Conservation (phyloP, 2,888 invertebrate species). For the Epistrophella euchroma region DNA sequence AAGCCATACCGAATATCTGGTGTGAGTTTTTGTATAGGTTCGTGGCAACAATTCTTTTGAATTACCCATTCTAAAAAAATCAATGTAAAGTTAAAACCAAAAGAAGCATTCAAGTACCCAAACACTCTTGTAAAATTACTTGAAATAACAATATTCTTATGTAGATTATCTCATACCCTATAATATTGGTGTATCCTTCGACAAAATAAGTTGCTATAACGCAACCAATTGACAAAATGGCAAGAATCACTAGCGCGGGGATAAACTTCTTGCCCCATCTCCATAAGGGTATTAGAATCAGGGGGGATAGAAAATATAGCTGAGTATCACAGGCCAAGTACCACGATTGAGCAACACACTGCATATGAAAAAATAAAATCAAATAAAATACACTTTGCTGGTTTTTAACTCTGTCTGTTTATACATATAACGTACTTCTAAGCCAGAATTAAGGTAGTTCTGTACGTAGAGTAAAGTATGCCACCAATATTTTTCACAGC, state of each 20-base stretch:
- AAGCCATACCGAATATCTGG: slow-evolving; percentile 79
- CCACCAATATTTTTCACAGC: slow-evolving; percentile 82
- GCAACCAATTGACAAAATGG: slow-evolving; percentile 60
- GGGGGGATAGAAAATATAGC: slow-evolving; percentile 80
- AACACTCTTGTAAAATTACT: too few relatives aligned
- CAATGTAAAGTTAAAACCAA: not conserved
- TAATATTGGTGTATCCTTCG: slow-evolving; percentile 23
- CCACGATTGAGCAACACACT: slow-evolving; percentile 85
- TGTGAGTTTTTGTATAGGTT: slow-evolving; percentile 76
- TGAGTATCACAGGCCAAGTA: slow-evolving; percentile 86
- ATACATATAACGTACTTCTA: slow-evolving; percentile 72
- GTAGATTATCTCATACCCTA: slow-evolving; percentile 24
- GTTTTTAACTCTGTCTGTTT: not conserved
- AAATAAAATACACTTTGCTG: too few relatives aligned
- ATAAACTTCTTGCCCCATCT: slow-evolving; percentile 28
- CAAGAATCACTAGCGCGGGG: slow-evolving; percentile 60
- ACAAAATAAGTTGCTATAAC: slow-evolving; percentile 52
- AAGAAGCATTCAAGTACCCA: too few relatives aligned
- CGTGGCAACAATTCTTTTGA: not conserved
- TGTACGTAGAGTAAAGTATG: slow-evolving; percentile 81
- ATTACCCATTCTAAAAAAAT: not conserved
- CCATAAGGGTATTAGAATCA: slow-evolving; percentile 83
- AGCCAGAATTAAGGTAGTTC: slow-evolving; percentile 78
- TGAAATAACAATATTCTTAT: too few relatives aligned
- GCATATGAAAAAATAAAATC: not conserved